Conservation (phyloP, 2,797 vertebrate genomes). For the Glossophaga mutica region DNA sequence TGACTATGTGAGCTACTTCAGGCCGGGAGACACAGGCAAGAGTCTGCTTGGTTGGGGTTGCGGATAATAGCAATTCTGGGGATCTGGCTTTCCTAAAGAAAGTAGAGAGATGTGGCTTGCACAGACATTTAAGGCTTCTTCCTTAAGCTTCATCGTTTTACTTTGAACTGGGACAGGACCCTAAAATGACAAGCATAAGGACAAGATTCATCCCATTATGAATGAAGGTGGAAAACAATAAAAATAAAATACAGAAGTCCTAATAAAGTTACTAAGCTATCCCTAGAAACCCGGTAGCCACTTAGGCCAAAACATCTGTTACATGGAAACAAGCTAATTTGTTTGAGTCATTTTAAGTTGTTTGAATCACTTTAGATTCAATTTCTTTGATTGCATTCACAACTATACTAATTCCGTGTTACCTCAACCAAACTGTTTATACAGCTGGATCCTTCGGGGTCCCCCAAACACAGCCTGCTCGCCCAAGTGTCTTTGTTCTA, state of each 20-base stretch:
- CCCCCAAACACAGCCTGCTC: neutral
- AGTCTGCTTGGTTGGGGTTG: neutral
- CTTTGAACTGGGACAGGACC: neutral
- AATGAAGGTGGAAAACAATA: neutral
- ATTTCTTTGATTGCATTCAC: neutral
- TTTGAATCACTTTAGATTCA: neutral
- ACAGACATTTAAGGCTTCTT: neutral
- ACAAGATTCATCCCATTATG: neutral
- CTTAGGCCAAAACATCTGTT: neutral
- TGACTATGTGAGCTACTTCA: neutral
- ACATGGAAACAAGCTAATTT: neutral
- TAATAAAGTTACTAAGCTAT: neutral
- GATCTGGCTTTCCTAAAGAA: neutral
- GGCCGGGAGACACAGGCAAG: neutral
- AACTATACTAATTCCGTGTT: neutral
- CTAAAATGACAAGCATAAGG: neutral
- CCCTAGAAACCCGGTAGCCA: neutral
- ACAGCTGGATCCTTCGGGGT: neutral
- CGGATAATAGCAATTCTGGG: neutral
- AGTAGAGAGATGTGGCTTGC: neutral
- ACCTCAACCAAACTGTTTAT: neutral
- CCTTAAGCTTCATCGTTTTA: neutral
- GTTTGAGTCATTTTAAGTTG: neutral
- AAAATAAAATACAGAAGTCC: neutral
- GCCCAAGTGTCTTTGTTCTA: neutral